Evolutionary conservation across 2,888 invertebrate species (phyloP).

Genomic region (Hipparchia sbordonii): DNA sequence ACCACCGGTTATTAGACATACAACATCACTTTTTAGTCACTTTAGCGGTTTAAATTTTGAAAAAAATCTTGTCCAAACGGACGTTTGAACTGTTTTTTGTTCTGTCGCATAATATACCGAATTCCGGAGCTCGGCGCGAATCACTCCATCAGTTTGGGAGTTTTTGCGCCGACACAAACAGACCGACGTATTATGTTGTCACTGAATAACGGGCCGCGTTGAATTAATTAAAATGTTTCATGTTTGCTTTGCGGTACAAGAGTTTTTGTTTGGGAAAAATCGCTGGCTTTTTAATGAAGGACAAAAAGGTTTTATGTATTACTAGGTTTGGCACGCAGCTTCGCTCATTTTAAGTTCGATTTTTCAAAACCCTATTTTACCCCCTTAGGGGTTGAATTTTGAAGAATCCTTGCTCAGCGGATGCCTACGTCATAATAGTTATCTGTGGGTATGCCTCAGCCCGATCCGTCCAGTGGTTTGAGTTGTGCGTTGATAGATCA

Average conservation of each 20-base stretch:
- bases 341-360: too few species aligned
- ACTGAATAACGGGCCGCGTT: conserved; percentile 41
- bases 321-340: too few species aligned
- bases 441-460: too few species aligned
- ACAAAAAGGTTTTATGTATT: too few species aligned
- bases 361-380: too few species aligned
- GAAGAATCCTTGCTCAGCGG: too few species aligned
- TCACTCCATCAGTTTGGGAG: conserved; percentile 61
- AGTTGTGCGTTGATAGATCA: too few species aligned
- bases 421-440: too few species aligned
- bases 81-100: conserved; percentile 8
- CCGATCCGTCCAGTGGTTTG: too few species aligned
- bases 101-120: conserved; percentile 17
- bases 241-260: not conserved
- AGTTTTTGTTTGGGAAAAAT: not conserved
- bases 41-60: not conserved
- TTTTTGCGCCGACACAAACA: conserved; percentile 43
- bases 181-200: conserved; percentile 47
- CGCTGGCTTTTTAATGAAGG: not conserved
- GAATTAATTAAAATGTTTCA: conserved; percentile 40
- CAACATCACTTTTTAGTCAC: not conserved
- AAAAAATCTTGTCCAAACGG: conserved; percentile 4
- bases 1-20: too few species aligned
- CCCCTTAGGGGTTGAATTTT: too few species aligned
- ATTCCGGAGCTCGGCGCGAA: conserved; percentile 48